These are phyloP conservation scores for Ophion slaviceki DNA, from an alignment of 2,888 invertebrate species.

Conservation along the genomic window DNA sequence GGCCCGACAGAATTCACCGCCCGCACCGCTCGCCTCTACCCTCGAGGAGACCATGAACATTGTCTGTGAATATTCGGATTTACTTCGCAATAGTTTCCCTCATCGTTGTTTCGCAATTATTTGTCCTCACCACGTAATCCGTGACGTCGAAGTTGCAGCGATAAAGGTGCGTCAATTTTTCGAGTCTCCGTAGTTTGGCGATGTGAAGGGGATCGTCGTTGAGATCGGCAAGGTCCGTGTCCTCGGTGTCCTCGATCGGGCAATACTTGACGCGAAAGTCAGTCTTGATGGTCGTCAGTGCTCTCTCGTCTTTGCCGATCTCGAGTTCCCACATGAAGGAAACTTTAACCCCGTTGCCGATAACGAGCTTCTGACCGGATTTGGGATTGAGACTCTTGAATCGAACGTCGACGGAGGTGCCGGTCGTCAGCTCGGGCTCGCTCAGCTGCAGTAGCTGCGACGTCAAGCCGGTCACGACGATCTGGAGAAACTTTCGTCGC, in stretches of 20 bases:
- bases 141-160: slow-evolving; percentile 91
- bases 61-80: slow-evolving; percentile 85
- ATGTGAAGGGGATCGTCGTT: slow-evolving; percentile 81
- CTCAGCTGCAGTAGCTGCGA: slow-evolving; percentile 81
- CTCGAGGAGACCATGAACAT: slow-evolving; percentile 91
- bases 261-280: slow-evolving; percentile 88
- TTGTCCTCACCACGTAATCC: slow-evolving; percentile 89
- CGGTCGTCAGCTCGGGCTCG: slow-evolving; percentile 83
- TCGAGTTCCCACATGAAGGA: slow-evolving; percentile 93
- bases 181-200: slow-evolving; percentile 84
- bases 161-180: slow-evolving; percentile 80
- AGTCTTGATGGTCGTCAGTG: slow-evolving; percentile 85
- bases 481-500: slow-evolving; percentile 93
- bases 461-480: slow-evolving; percentile 88
- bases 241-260: slow-evolving; percentile 78
- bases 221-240: slow-evolving; percentile 72
- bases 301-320: slow-evolving; percentile 79
- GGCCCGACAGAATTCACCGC: slow-evolving; percentile 92
- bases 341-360: slow-evolving; percentile 90
- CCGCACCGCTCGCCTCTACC: slow-evolving; percentile 90
- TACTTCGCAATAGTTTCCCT: too few species aligned
- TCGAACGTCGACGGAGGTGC: slow-evolving; percentile 86
- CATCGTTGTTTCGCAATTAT: background rate
- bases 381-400: slow-evolving; percentile 89
- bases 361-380: slow-evolving; percentile 86